Evolutionary conservation across 1,140 invertebrate genomes (phyloP), one percentile per base, ranked within the genome.

Genomic region (Dufourea novaeangliae): DNA sequence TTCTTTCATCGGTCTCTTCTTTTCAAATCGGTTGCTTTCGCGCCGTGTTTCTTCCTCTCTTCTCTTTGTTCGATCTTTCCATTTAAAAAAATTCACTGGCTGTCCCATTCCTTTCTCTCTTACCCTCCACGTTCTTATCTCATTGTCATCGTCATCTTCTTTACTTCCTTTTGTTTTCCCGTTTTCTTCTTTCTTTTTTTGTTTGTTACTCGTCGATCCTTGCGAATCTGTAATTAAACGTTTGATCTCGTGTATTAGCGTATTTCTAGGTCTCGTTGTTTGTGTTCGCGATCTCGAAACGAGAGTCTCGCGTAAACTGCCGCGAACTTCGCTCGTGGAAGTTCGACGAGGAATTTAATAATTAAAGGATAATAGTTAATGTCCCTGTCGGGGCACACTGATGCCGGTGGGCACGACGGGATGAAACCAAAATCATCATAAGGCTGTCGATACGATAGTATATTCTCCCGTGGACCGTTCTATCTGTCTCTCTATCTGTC

Each of bases 361-460:
- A 68, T 27, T 75, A 75, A 75, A 69, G 63, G 10, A 69, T 75
- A n/a, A n/a, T n/a, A 75, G 73, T 75, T 68, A 59, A 29, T 67
- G 10, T 75, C 73, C 73, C 73, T 46, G 64, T 27, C 67, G 29
- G 29, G n/a, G 29, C 29, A 11, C 11, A 1, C n/a, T n/a, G n/a
- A n/a, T n/a, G 25, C 37, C 14, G 3, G 56, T 1, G 29, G 20
- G 20, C 29, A n/a, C 34, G 44, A 52, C 22, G 64, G 73, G 73
- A 69, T 75, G 64, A 79, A 78, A 83, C 80, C 73, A 82, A 83
- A 83, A 83, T 70, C 77, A 82, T 82, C 73, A 75, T 62, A 80
- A 82, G 80, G 82, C 82, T 83, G 80, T 80, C 77, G 73, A 75
- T 75, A 69, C 54, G 73, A 75, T 75, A 67, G 54, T 75, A 14